Percentiles rank a stretch among this genome's conserved stretches.
Conservation (phyloP, 2,797 vertebrate genomes). For the Petrocephalus schoutedeni region DNA sequence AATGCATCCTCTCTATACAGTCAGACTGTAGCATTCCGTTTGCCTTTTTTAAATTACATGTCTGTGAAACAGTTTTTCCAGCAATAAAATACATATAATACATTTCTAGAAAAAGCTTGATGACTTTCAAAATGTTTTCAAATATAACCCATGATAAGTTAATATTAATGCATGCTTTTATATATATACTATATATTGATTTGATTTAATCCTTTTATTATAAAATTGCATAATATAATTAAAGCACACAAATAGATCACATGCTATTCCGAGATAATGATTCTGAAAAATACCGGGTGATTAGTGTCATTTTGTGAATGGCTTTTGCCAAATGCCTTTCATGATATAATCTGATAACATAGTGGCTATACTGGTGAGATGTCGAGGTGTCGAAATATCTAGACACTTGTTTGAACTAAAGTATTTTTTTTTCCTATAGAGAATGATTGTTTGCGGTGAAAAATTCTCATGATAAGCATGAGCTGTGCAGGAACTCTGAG, state of each 20-base stretch:
- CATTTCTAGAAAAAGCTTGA: neutral
- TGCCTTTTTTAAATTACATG: neutral
- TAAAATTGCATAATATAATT: neutral
- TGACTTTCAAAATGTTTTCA: neutral
- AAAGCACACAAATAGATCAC: neutral
- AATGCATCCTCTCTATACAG: neutral
- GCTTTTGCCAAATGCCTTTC: neutral
- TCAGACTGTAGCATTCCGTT: neutral
- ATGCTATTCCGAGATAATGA: neutral
- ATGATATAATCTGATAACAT: constrained; percentile 6
- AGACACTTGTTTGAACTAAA: neutral
- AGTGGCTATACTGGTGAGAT: neutral
- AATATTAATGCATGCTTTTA: neutral
- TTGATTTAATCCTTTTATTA: neutral
- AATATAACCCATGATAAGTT: neutral
- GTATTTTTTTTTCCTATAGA: neutral
- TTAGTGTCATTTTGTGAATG: neutral
- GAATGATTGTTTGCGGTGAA: neutral
- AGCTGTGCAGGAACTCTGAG: neutral
- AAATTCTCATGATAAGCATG: neutral
- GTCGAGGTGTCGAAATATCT: neutral
- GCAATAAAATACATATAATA: neutral
- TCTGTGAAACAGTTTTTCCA: neutral
- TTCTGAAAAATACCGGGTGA: neutral
- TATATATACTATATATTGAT: neutral